Conservation (phyloP, 2,888 invertebrate species). For the Lordiphosa andalusiaca region DNA sequence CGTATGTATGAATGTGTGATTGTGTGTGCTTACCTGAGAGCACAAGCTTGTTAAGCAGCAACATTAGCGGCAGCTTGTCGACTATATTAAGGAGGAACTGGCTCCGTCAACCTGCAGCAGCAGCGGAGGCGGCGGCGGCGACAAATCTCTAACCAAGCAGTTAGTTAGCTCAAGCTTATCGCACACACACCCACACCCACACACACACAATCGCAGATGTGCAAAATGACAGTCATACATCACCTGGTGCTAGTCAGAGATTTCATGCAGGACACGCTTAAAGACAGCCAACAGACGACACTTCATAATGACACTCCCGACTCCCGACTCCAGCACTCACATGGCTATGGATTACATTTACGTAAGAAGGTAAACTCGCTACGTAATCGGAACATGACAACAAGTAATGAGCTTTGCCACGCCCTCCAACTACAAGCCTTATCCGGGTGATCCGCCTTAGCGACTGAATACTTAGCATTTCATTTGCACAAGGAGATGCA, state of each 20-base stretch:
- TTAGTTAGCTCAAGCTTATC: constrained; percentile 66
- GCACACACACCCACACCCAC: constrained; percentile 43
- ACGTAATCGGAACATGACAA: constrained; percentile 61
- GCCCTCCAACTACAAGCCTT: background rate
- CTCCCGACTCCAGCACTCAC: constrained; percentile 15
- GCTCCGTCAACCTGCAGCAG: constrained; percentile 33
- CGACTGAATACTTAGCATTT: constrained; percentile 40
- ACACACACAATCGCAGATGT: constrained; percentile 31
- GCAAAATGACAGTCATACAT: constrained; percentile 68
- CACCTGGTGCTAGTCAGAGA: constrained; percentile 19
- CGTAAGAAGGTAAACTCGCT: constrained; percentile 56
- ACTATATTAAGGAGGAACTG: constrained; percentile 18
- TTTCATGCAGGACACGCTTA: constrained; percentile 13
- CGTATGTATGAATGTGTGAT: no score
- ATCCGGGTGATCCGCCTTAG: constrained; percentile 24
- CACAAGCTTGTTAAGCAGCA: constrained; percentile 18
- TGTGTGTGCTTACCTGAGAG: constrained; percentile 4
- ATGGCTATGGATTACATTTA: constrained; percentile 47
- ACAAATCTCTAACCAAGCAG: constrained; percentile 46
- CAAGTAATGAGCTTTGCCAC: constrained; percentile 54
- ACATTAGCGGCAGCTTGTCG: constrained; percentile 31
- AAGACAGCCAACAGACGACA: constrained; percentile 38
- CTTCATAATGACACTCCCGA: constrained; percentile 52
- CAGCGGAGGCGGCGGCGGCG: constrained; percentile 35
- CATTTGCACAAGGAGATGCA: constrained; percentile 10